phyloP scores from a whole-genome alignment of 2,113 vertebrate genomes.

The Chloropsis hardwickii region DNA sequence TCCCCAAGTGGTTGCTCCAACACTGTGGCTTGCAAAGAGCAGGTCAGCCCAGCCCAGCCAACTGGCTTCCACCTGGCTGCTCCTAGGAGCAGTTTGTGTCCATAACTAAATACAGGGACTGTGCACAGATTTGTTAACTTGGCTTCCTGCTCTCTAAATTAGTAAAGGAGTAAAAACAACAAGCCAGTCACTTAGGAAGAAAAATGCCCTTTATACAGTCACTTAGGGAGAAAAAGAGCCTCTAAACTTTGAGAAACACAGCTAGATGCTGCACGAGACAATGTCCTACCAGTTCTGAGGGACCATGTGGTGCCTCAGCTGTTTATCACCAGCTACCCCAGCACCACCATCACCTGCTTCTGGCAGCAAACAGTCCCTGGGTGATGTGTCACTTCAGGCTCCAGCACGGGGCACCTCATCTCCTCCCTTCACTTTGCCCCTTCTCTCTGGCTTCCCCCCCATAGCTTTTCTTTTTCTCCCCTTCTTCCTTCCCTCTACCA shows the following conservation, averaged over 20 bases:
- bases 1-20: neutral
- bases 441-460: neutral
- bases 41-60: neutral
- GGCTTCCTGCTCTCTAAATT: neutral
- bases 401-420: neutral
- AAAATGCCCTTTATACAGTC: neutral
- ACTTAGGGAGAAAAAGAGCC: neutral
- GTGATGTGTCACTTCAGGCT: accelerated
- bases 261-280: neutral
- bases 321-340: neutral
- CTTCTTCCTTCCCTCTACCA: neutral
- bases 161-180: neutral
- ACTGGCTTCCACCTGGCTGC: neutral
- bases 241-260: neutral
- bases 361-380: neutral
- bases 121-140: neutral
- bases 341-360: neutral
- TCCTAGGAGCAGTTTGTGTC: neutral
- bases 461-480: neutral
- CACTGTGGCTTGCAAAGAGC: neutral
- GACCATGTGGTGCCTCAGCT: neutral
- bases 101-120: neutral
- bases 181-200: neutral
- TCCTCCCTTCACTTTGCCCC: neutral
- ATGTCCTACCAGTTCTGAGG: neutral